Evolutionary conservation across 2,113 vertebrate genomes (phyloP).

Genomic region (mouse (Mus musculus)): DNA sequence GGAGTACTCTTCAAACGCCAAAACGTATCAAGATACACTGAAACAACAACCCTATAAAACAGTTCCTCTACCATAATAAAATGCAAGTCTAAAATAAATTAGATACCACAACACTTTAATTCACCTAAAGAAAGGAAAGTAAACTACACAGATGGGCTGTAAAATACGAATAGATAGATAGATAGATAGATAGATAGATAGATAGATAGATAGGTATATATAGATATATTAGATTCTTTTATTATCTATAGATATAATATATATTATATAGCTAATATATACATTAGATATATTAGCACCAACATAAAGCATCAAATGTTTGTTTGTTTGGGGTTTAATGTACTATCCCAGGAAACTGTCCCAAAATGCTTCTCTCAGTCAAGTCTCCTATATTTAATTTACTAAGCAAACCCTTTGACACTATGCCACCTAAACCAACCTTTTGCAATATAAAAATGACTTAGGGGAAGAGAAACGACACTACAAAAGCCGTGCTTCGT

Average conservation of each 20-base stretch:
- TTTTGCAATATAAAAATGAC: constrained; percentile 79
- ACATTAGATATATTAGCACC: neutral
- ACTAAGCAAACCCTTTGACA: constrained; percentile 78
- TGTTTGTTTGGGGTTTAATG: constrained; percentile 16
- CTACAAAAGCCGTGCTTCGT: constrained; percentile 82
- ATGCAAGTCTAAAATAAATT: constrained; percentile 35
- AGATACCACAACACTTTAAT: neutral
- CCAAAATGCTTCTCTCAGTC: constrained; percentile 67
- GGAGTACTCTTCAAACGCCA: neutral
- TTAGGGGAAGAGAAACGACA: constrained; percentile 74
- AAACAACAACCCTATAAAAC: neutral
- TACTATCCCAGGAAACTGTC: constrained; percentile 2
- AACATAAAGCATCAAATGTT: neutral
- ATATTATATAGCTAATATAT: no score
- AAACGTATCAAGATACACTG: neutral
- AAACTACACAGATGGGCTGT: neutral
- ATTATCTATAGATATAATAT: no score
- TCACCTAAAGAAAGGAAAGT: constrained; percentile 19
- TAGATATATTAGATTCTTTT: neutral
- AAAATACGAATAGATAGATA: no score
- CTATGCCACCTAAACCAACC: constrained; percentile 68
- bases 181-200: no score
- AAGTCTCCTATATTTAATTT: constrained; percentile 74
- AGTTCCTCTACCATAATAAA: neutral
- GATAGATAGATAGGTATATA: no score